Conservation (phyloP, 2,113 vertebrate genomes). For the Callorhinus ursinus region DNA sequence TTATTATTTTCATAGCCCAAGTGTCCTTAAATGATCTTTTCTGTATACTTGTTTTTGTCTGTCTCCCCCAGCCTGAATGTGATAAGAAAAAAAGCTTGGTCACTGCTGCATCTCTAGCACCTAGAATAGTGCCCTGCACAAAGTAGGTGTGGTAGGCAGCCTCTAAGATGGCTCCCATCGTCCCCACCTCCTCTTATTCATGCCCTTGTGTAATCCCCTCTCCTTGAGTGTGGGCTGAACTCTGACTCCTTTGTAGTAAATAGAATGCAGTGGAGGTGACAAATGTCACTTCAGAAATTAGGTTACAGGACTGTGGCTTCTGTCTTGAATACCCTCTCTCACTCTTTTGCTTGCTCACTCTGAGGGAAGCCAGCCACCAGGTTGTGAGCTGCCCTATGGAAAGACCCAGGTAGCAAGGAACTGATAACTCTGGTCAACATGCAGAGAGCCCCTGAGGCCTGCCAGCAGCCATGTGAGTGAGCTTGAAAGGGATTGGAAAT, state of each 20-base stretch:
- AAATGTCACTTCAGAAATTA: background rate
- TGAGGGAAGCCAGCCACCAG: background rate
- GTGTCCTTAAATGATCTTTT: background rate
- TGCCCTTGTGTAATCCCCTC: background rate
- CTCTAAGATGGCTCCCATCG: background rate
- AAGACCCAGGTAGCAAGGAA: background rate
- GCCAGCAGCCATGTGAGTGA: background rate
- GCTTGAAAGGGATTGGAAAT: background rate
- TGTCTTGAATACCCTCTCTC: background rate
- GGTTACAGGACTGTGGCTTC: background rate
- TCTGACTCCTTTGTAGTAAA: background rate
- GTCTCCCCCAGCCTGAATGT: background rate
- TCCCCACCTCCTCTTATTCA: background rate
- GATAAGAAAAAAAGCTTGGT: background rate
- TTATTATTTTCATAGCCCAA: background rate
- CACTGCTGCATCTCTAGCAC: background rate
- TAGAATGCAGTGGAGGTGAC: background rate
- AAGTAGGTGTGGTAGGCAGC: background rate
- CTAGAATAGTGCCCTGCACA: background rate
- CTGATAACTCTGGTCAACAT: background rate
- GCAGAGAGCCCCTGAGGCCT: background rate
- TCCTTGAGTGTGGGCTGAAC: background rate
- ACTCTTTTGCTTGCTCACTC: background rate
- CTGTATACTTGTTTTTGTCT: conserved; percentile 18
- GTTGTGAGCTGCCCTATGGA: background rate